Base-by-base conservation (phyloP, 1,140 invertebrate species). In the Platyscapa corneri region DNA sequence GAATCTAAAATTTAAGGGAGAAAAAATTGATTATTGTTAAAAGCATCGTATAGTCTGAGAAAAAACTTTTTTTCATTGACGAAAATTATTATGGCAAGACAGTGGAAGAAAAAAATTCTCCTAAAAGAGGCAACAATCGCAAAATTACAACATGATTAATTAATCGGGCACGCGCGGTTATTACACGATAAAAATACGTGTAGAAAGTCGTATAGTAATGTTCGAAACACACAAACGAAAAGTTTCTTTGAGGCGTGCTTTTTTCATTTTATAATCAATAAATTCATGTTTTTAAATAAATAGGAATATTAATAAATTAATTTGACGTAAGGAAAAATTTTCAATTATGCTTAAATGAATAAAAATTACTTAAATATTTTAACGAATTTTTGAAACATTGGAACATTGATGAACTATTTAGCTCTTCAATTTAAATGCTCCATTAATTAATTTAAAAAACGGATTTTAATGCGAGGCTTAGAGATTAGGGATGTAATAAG, bases 51-150 rank as follows among this genome's bases (percentile, higher is more conserved):
- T 39, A 46, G 67, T 76, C 23, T 56, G 34, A 56, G 49, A 67
- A 84, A 70, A 0, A 23, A 64, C 42, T 34, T 81, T 74, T 37
- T 65, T 81, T 53, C n/a, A 67, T 67, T 6, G 67, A 67, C 82
- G 79, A 85, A 39, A 67, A 82, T 77, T 39, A 49, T 82, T 85
- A 85, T 85, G 84, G 84, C 84, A 85, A 85, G 84, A 82, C 78
- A 77, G 56, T 65, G 30, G 65, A 67, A 80, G 39, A 64, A 37
- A 82, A 65, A 81, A 46, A 65, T 76, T 85, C 84, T 82, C 72
- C 70, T 7, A 82, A 85, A 67, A 82, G 70, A 85, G 84, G 78
- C 78, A 82, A 85, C 46, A 46, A 76, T 81, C 72, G 78, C 79
- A 53, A 81, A 46, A 82, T 85, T 67, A 82, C 84, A 76, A 80